Evolutionary conservation across 2,888 invertebrate genomes (phyloP).

Genomic region (Furcula furcula): DNA sequence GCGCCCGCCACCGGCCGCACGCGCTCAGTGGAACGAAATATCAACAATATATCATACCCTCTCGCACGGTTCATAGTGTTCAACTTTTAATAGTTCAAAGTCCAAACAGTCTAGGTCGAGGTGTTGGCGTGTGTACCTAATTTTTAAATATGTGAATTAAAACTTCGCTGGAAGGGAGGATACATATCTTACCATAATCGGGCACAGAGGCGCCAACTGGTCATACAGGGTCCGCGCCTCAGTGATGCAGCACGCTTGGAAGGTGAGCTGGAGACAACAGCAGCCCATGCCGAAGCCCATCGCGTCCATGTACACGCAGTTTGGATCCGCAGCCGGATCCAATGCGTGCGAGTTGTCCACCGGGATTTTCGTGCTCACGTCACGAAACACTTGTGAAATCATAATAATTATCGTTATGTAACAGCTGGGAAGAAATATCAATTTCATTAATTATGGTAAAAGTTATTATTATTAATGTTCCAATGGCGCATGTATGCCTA

Average conservation of each 20-base stretch:
- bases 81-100: no score
- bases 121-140: no score
- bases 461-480: no score
- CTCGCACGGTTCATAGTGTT: no score
- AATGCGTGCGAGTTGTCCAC: slow-evolving; percentile 87
- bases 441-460: no score
- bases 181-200: slow-evolving; percentile 49
- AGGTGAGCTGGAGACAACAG: slow-evolving; percentile 97
- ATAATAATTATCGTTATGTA: no score
- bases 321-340: slow-evolving; percentile 88
- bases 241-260: slow-evolving; percentile 97
- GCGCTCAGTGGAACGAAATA: no score
- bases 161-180: not conserved
- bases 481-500: no score
- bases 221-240: slow-evolving; percentile 98
- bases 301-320: slow-evolving; percentile 98
- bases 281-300: slow-evolving; percentile 99
- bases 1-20: no score
- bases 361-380: slow-evolving; percentile 92
- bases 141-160: not conserved
- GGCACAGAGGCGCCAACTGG: slow-evolving; percentile 97
- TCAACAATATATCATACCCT: no score
- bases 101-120: no score
- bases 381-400: slow-evolving; percentile 88
- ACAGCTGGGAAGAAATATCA: no score